phyloP scores from a whole-genome alignment of 2,888 invertebrate genomes.

The Ophion obscuratus region DNA sequence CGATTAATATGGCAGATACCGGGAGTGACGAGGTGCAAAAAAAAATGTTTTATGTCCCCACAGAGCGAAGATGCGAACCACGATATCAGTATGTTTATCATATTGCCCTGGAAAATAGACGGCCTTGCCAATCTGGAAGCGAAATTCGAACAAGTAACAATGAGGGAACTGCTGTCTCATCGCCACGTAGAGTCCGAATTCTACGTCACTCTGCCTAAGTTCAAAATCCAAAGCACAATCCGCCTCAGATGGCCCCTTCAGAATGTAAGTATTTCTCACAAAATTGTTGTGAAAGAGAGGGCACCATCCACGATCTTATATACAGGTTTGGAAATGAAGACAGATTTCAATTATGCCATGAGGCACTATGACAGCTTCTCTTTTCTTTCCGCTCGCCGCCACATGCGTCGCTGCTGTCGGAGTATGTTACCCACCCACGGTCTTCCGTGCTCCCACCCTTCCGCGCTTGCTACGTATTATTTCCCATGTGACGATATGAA shows the following conservation, averaged over 20 bases:
- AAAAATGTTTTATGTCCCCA: neutral
- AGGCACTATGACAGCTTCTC: no score
- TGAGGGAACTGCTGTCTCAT: constrained; percentile 83
- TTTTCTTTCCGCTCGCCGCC: no score
- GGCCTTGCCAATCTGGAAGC: constrained; percentile 88
- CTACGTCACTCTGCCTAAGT: constrained; percentile 90
- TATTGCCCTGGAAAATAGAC: constrained; percentile 89
- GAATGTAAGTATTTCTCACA: constrained; percentile 85
- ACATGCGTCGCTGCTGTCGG: no score
- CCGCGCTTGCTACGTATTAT: no score
- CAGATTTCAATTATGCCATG: no score
- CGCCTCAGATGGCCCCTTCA: constrained; percentile 85
- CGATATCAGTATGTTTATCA: constrained; percentile 90
- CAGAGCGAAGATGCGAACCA: constrained; percentile 72
- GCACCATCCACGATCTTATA: neutral
- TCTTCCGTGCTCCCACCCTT: no score
- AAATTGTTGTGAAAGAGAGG: neutral
- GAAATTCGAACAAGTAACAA: constrained; percentile 86
- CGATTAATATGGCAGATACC: neutral
- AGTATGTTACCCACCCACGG: no score
- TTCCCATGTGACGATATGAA: no score
- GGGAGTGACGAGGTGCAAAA: no score
- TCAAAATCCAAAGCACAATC: constrained; percentile 91
- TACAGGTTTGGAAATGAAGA: no score
- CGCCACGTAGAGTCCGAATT: constrained; percentile 85